A percentile compares a stretch with the other conserved stretches of the same genome.
Conservation (phyloP, 2,113 vertebrate genomes). For the Campylorhamphus procurvoides region DNA sequence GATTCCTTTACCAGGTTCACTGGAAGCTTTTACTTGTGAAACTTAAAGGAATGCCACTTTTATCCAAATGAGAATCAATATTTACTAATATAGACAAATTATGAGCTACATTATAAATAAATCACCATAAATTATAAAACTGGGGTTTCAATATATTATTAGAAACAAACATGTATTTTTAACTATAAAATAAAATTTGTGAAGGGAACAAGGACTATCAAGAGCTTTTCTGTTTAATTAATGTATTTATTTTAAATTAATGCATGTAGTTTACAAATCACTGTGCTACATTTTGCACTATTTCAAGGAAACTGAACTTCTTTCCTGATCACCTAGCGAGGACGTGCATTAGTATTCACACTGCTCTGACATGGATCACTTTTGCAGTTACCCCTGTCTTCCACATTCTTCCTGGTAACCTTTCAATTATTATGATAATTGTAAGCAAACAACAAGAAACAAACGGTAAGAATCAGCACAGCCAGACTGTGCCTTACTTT, state of each 20-base stretch:
- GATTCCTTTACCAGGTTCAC: neutral
- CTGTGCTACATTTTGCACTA: neutral
- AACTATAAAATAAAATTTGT: neutral
- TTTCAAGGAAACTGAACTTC: slow-evolving; percentile 4
- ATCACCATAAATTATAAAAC: slow-evolving; percentile 58
- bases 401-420: neutral
- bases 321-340: neutral
- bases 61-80: neutral
- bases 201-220: slow-evolving; percentile 4
- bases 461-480: slow-evolving; percentile 4
- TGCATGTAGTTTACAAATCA: slow-evolving; percentile 61
- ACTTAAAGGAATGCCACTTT: neutral
- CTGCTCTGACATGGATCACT: slow-evolving; percentile 21
- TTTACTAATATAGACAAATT: slow-evolving; percentile 25
- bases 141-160: slow-evolving; percentile 43
- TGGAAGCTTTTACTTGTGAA: slow-evolving; percentile 1
- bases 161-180: slow-evolving; percentile 32
- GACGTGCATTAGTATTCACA: neutral
- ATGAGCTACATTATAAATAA: slow-evolving; percentile 60
- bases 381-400: neutral
- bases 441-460: slow-evolving; percentile 37
- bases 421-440: slow-evolving; percentile 56
- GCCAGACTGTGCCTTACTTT: neutral
- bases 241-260: slow-evolving; percentile 20
- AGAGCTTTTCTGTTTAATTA: slow-evolving; percentile 38